These are phyloP conservation scores for Ctenopoma multispine DNA, from an alignment of 2,797 vertebrate genomes.

Conservation along the genomic window DNA sequence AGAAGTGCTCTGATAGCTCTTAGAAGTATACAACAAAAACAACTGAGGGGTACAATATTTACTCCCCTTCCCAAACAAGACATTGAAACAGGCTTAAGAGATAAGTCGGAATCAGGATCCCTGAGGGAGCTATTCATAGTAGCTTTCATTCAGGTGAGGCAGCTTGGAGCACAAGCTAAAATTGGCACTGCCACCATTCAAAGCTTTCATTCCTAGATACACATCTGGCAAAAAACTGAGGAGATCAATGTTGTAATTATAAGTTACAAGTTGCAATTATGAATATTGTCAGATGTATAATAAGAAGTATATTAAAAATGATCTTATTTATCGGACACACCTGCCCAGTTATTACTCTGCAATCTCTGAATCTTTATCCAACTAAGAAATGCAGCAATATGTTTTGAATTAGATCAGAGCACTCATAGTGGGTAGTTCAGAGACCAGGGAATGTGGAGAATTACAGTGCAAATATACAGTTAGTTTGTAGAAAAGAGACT, in stretches of 20 bases:
- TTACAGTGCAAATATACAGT: neutral
- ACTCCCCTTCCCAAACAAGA: neutral
- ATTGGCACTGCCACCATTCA: neutral
- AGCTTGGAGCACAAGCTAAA: neutral
- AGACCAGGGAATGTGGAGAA: neutral
- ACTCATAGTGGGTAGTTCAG: neutral
- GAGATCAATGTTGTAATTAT: neutral
- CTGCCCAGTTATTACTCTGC: neutral
- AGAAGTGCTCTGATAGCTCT: neutral
- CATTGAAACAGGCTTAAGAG: no score
- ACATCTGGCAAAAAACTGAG: neutral
- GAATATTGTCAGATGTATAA: neutral
- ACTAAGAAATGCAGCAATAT: neutral
- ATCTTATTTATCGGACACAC: no score
- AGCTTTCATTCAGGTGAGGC: constrained; percentile 1
- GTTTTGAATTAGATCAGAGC: constrained; percentile 10
- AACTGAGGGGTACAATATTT: neutral
- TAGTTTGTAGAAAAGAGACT: no score
- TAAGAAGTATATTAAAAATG: neutral
- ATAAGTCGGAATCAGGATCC: no score
- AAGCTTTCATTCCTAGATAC: neutral
- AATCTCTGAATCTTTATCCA: neutral
- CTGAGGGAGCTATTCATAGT: neutral
- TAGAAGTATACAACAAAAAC: neutral
- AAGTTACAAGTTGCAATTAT: neutral